phyloP scores from a whole-genome alignment of 2,113 vertebrate genomes.

The Trinectes maculatus region DNA sequence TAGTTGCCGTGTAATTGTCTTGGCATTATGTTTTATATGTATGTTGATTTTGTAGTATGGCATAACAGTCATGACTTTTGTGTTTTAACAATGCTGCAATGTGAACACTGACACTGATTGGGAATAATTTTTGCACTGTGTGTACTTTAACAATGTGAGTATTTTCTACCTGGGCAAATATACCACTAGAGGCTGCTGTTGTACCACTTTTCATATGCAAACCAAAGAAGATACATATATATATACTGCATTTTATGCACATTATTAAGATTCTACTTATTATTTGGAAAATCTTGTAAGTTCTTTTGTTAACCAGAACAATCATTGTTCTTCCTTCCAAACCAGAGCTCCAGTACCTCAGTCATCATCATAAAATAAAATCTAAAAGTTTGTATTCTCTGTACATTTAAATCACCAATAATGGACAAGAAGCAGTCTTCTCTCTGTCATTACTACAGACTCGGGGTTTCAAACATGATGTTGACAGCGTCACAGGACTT shows the following conservation, averaged over 20 bases:
- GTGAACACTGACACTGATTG: slow-evolving; percentile 31
- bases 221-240: slow-evolving; percentile 13
- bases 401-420: background rate
- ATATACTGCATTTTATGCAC: slow-evolving; percentile 15
- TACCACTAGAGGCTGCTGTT: slow-evolving; percentile 67
- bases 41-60: slow-evolving; percentile 33
- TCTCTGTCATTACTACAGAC: slow-evolving; percentile 1
- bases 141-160: slow-evolving; percentile 10
- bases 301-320: no score
- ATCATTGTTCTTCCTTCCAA: no score
- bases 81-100: slow-evolving; percentile 5
- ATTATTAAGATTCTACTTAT: background rate
- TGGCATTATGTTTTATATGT: slow-evolving; percentile 39
- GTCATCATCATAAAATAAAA: slow-evolving; percentile 13
- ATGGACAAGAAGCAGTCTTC: background rate
- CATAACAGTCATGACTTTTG: slow-evolving; percentile 14
- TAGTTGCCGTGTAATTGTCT: slow-evolving; percentile 8
- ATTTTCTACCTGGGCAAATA: slow-evolving; percentile 6
- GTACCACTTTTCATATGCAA: slow-evolving; percentile 40
- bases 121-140: slow-evolving; percentile 56
- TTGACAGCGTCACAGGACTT: background rate
- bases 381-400: slow-evolving; percentile 16
- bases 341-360: background rate
- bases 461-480: slow-evolving; percentile 7
- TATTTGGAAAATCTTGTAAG: background rate